Conservation (phyloP, 2,888 invertebrate genomes). For the Arge pagana region DNA sequence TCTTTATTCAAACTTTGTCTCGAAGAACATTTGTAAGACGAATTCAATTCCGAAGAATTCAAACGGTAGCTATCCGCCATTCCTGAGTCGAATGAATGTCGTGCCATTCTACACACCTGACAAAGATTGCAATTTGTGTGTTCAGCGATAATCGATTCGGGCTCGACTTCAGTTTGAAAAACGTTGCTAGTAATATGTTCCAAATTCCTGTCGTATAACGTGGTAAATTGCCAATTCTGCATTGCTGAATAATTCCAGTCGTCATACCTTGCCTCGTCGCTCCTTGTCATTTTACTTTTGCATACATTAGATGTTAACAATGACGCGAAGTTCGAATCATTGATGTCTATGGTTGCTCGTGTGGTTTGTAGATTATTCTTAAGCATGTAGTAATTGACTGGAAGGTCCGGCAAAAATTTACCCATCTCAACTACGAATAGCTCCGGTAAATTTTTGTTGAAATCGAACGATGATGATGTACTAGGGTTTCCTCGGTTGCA, state of each 20-base stretch:
- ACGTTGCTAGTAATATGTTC: no score
- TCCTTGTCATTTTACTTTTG: no score
- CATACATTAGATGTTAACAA: no score
- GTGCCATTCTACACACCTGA: conserved; percentile 35
- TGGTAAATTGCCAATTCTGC: conserved; percentile 12
- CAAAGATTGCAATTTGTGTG: not conserved
- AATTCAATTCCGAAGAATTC: conserved; percentile 46
- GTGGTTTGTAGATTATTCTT: no score
- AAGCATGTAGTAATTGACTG: no score
- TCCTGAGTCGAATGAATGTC: conserved; percentile 75
- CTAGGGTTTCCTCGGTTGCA: no score
- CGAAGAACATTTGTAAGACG: conserved; percentile 44
- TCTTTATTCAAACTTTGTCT: conserved; percentile 34
- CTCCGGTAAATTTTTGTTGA: not conserved
- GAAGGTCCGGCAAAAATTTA: no score
- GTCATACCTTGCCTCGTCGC: conserved; percentile 1
- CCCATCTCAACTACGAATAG: no score
- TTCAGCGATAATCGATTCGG: not conserved
- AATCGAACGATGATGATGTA: conserved; percentile 7
- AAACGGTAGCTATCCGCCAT: conserved; percentile 78
- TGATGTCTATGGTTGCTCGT: no score
- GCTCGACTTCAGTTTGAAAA: not conserved
- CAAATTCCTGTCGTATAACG: conserved; percentile 5
- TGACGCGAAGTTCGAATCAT: no score
- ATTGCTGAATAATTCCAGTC: conserved; percentile 12